Evolutionary conservation across 2,888 invertebrate genomes (phyloP), one percentile per base, ranked within the genome.

Genomic region (Boloria euphrosyne): DNA sequence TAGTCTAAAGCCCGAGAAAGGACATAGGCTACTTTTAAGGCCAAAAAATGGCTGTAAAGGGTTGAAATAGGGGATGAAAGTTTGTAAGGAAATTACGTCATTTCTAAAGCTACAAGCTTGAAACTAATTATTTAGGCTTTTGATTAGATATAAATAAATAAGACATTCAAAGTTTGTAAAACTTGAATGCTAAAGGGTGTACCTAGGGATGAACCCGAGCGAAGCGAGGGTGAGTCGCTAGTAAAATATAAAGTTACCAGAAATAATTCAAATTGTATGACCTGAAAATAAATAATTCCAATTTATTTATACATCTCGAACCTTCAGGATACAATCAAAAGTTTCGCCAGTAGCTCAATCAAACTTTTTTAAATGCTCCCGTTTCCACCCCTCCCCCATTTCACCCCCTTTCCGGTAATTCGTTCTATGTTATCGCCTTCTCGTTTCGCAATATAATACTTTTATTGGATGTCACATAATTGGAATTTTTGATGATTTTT

Each of bases 311-410:
- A 75, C 74, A 74, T 80, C 80, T 78, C 74, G 75, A 84, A 81
- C 84, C 85, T 89, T 88, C 82, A 80, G 82, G 81, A 86, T 84
- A 87, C 87, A 90, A 91, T 90, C 89, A 87, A 87, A 89, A 90
- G 83, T 83, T 71, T 68, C 60, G 75, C 75, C 76, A 72, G 62
- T 69, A 60, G 84, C 86, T 83, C 88, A 90, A 91, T 90, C 90
- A 89, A 91, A 90, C 89, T 90, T 91, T 89, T 86, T 85, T 85
- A 87, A 89, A 87, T 84, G 85, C 74, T 74, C 79, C 77, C 70
- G 76, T 70, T 75, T 71, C 73, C 73, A 72, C 74, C 73, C 78
- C 77, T 69, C 51, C 62, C 62, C 58, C 53, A 59, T 54, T 51
- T 18, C 69, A 73, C 69, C 72, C 18, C 71, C 73, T 73, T 74